Percentiles rank a stretch among this genome's conserved stretches.
Conservation (phyloP, 1,140 invertebrate genomes). For the Conus ventricosus region DNA sequence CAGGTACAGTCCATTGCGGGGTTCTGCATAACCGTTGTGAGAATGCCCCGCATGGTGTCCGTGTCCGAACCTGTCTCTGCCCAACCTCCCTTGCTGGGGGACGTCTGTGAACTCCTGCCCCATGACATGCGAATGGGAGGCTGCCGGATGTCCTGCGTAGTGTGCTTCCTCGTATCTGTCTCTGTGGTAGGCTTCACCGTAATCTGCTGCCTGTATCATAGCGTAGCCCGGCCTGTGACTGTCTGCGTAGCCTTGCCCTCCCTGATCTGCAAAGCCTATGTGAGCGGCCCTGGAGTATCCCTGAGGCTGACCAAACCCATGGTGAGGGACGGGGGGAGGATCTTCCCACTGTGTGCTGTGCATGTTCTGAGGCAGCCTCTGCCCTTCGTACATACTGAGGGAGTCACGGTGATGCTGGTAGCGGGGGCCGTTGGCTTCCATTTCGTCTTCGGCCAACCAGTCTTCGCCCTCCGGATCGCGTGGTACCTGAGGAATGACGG, state of each 20-base stretch:
- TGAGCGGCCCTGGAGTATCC: neutral
- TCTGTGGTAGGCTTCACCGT: neutral
- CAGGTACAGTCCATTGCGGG: slow-evolving; percentile 23
- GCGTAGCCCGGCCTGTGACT: slow-evolving; percentile 23
- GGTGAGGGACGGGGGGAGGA: neutral
- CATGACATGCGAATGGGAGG: neutral
- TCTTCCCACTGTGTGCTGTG: slow-evolving; percentile 26
- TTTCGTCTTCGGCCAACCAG: neutral
- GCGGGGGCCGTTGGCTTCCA: slow-evolving; percentile 1
- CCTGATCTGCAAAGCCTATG: neutral
- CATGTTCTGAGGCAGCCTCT: neutral
- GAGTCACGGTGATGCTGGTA: slow-evolving; percentile 23
- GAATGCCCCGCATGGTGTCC: neutral
- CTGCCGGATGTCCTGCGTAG: neutral
- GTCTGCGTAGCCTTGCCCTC: slow-evolving; percentile 36
- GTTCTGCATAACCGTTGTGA: neutral
- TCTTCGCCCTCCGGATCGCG: slow-evolving; percentile 36
- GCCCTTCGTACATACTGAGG: slow-evolving; percentile 16
- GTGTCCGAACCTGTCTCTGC: neutral
- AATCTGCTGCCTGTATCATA: neutral
- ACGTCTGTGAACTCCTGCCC: too few relatives aligned
- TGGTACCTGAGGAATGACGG: slow-evolving; percentile 33
- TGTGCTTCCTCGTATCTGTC: neutral
- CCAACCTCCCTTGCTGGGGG: neutral
- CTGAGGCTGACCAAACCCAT: neutral